A percentile compares a stretch with the other conserved stretches of the same genome.
Conservation (phyloP, 2,797 vertebrate species). For the Carduelis carduelis region DNA sequence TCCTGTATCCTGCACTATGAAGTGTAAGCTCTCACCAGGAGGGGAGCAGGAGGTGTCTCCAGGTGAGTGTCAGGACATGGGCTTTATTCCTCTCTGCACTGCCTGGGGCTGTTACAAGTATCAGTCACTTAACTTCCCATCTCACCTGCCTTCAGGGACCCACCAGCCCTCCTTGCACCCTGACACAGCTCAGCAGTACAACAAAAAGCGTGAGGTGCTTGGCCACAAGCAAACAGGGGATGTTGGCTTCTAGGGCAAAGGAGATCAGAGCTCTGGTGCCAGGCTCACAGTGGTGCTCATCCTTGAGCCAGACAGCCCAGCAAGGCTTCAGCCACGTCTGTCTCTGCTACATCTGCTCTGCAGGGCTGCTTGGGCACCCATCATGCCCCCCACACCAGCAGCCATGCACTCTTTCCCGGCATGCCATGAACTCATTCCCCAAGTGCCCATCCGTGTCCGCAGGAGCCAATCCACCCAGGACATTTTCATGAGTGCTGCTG, state of each 20-base stretch:
- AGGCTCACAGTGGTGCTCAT: accelerated
- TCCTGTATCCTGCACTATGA: neutral
- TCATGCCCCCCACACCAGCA: neutral
- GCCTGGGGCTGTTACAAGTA: accelerated
- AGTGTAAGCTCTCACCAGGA: neutral
- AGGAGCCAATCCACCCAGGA: accelerated
- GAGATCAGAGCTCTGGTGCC: neutral
- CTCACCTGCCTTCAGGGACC: neutral
- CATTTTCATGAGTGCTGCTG: neutral
- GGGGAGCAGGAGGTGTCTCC: neutral
- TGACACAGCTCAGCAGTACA: neutral
- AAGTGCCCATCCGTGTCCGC: accelerated
- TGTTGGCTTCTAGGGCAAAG: neutral
- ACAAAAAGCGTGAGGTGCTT: neutral
- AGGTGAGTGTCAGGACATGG: neutral
- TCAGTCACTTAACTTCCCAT: neutral
- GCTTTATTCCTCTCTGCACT: accelerated
- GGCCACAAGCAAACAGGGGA: neutral
- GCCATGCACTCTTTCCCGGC: neutral
- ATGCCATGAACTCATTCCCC: accelerated
- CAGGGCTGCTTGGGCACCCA: neutral
- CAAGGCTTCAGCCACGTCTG: accelerated
- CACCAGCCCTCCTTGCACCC: neutral
- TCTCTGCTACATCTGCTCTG: neutral
- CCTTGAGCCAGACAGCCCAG: neutral